Percentiles rank a stretch among this genome's conserved stretches.
Conservation (phyloP, 92 coral and sea anemone species). For the Ricordea florida region DNA sequence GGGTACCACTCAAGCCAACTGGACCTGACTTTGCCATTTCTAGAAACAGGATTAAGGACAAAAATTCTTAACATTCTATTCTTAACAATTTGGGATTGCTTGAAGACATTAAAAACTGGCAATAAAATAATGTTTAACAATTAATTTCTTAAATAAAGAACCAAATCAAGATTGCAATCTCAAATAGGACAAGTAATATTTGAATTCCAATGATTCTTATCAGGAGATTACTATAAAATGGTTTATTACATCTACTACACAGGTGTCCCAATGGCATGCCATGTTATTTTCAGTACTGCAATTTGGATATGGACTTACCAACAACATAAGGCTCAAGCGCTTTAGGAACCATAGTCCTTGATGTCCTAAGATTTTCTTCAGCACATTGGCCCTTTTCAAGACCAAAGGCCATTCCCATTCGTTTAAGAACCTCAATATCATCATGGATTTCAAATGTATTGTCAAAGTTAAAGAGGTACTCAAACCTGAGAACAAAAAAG, state of each 20-base stretch:
- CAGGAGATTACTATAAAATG: neutral
- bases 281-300: neutral
- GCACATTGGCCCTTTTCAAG: constrained; percentile 88
- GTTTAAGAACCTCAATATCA: constrained; percentile 95
- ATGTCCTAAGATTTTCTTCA: constrained; percentile 65
- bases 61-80: too few species aligned
- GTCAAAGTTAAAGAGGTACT: constrained; percentile 96
- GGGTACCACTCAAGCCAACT: constrained; percentile 78
- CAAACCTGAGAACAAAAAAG: constrained; percentile 60
- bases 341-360: constrained; percentile 97
- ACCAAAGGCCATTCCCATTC: constrained; percentile 99
- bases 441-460: constrained; percentile 99
- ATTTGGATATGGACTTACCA: constrained; percentile 53
- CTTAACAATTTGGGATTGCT: too few species aligned
- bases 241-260: too few species aligned
- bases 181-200: too few species aligned
- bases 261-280: too few species aligned
- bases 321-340: constrained; percentile 96
- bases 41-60: too few species aligned
- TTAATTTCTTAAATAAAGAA: too few species aligned
- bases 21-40: constrained; percentile 97
- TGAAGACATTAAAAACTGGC: too few species aligned
- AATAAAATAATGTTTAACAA: too few species aligned
- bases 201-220: too few species aligned
- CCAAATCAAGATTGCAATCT: too few species aligned